These are phyloP conservation scores for Cryptus viduatorius DNA, from an alignment of 2,888 invertebrate genomes.

Conservation along the genomic window DNA sequence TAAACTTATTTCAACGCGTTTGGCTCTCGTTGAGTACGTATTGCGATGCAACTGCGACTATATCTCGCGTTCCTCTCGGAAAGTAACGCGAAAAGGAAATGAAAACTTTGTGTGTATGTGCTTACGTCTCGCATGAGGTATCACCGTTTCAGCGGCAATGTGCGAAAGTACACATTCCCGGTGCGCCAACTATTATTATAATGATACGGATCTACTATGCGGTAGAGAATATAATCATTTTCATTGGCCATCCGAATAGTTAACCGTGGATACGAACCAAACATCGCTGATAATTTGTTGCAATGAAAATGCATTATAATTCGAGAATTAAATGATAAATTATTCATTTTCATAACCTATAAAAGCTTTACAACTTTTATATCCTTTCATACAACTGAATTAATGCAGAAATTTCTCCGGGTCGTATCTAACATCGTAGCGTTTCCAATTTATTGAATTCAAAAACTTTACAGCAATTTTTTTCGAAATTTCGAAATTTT, in stretches of 20 bases:
- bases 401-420: no score
- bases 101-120: conserved; percentile 38
- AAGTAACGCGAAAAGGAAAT: conserved; percentile 29
- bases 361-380: no score
- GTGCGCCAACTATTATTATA: conserved; percentile 1
- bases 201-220: conserved; percentile 18
- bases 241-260: not conserved
- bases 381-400: no score
- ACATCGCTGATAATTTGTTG: not conserved
- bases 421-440: no score
- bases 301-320: not conserved
- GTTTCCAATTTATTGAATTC: no score
- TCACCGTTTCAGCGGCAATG: conserved; percentile 11
- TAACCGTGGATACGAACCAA: not conserved
- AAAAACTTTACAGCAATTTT: no score
- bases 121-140: conserved; percentile 25
- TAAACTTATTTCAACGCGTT: not conserved
- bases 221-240: conserved; percentile 10
- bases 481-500: no score
- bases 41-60: conserved; percentile 20
- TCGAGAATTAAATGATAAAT: not conserved
- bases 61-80: conserved; percentile 10
- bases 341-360: no score
- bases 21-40: not conserved
- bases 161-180: conserved; percentile 29